Base-by-base conservation (phyloP, 2,113 vertebrate genomes). In the Circaetus gallicus region DNA sequence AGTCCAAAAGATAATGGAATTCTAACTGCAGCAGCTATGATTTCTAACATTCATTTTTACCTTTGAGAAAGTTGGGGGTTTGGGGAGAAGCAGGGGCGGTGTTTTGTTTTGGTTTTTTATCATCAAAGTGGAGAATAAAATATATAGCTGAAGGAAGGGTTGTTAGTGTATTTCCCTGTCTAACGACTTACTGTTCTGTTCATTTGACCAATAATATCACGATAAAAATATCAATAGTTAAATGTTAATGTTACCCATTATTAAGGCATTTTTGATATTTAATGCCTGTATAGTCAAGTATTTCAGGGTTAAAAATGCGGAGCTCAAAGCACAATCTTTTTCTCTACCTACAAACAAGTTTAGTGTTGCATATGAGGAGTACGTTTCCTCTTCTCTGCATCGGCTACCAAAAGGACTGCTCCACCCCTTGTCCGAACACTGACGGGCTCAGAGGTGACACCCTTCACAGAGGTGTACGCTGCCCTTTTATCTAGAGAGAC, bases 321-420 rank as follows among this genome's bases (percentile, higher is more conserved):
- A 40, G 11, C 58, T 82, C 19, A 38, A 62, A 45, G 25, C 38
- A 53, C 7, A 3, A 7, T 31, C 31, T 56, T 45, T 26, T 67
- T 40, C 32, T 34, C 21, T 49, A 3, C 34, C 63, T 56, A 6
- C 26, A 13, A 2, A 18, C 10, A 32, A 28, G 22, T 38, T 70
- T 25, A 7, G 2, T 1, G 4, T 2, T 65, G 29, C 3, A 4
- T 10, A 7, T 19, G 45, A 79, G 55, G 50, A 78, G 19, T 13
- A 49, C 2, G 1, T 71, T 93, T 76, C 73, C 82, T 86, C 4
- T 0, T 15, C 36, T 69, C 20, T 7, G 4, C 28, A 22, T 52
- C 8, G 0, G 32, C 50, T 63, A 19, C 69, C 56, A 9, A 71
- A 89, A 81, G 9, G 26, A 2, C 56, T 67, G 80, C 89, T 90